These are phyloP conservation scores for Tolypeutes matacus DNA, from an alignment of 2,797 vertebrate species.

Conservation along the genomic window DNA sequence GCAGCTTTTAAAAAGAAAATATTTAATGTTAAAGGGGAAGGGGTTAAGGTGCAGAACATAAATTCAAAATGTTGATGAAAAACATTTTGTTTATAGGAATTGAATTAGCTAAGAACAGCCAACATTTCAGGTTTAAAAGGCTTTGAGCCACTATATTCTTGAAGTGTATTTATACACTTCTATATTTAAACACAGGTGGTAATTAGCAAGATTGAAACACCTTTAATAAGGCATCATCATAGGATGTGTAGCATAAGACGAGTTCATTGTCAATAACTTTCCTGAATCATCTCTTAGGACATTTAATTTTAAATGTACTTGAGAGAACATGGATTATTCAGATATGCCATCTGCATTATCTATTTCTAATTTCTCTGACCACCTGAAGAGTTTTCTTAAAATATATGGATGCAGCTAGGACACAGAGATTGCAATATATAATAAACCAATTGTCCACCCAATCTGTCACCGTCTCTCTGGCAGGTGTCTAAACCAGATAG, in stretches of 20 bases:
- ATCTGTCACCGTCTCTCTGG: constrained; percentile 78
- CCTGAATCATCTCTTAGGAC: constrained; percentile 82
- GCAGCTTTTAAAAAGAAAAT: constrained; percentile 70
- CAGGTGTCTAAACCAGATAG: constrained; percentile 77
- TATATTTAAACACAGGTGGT: constrained; percentile 84
- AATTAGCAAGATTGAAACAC: constrained; percentile 83
- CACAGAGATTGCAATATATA: constrained; percentile 55
- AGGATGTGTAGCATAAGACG: constrained; percentile 79
- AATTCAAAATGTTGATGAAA: constrained; percentile 72
- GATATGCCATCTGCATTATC: constrained; percentile 72
- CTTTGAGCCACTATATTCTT: constrained; percentile 66
- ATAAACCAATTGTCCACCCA: constrained; percentile 71
- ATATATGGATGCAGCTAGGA: constrained; percentile 73
- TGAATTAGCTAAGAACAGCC: constrained; percentile 67
- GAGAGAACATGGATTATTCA: constrained; percentile 77
- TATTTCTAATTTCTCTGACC: constrained; percentile 75
- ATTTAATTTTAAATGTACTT: constrained; percentile 83
- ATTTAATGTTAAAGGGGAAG: constrained; percentile 57
- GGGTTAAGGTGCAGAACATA: constrained; percentile 22
- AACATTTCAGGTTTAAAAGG: constrained; percentile 71
- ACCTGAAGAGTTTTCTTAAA: constrained; percentile 79
- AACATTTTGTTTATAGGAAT: constrained; percentile 73
- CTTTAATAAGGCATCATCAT: constrained; percentile 83
- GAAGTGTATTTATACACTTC: constrained; percentile 80
- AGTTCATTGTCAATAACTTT: constrained; percentile 84